These are phyloP conservation scores for Zygothrica quintamaculata DNA, from an alignment of 2,888 invertebrate species.

Conservation along the genomic window DNA sequence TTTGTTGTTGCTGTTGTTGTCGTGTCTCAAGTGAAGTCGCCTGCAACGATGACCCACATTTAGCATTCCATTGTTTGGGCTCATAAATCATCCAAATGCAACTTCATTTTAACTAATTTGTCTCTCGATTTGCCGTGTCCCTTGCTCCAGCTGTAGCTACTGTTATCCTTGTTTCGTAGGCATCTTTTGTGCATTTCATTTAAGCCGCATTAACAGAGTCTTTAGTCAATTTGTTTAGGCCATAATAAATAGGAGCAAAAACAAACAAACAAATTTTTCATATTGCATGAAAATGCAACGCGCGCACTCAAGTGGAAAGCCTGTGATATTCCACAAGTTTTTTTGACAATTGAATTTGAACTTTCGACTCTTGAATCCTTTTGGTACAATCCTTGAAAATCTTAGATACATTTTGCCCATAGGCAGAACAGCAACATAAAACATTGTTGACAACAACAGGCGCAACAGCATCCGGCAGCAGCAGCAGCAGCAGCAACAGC, in stretches of 20 bases:
- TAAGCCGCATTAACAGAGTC: slow-evolving; percentile 34
- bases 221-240: slow-evolving; percentile 59
- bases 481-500: slow-evolving; percentile 4
- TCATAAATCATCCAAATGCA: slow-evolving; percentile 56
- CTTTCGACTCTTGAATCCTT: slow-evolving; percentile 1
- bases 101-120: slow-evolving; percentile 65
- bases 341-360: slow-evolving; percentile 77
- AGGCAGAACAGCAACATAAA: slow-evolving; percentile 79
- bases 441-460: slow-evolving; percentile 76
- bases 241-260: slow-evolving; percentile 50
- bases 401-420: slow-evolving; percentile 69
- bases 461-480: slow-evolving; percentile 46
- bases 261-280: slow-evolving; percentile 56
- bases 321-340: slow-evolving; percentile 73
- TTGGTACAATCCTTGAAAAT: neutral
- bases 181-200: too few species aligned
- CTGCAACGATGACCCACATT: slow-evolving; percentile 47
- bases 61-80: slow-evolving; percentile 20
- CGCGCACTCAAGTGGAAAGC: slow-evolving; percentile 69
- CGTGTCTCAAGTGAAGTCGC: slow-evolving; percentile 6
- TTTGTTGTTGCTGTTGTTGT: slow-evolving; percentile 1
- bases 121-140: slow-evolving; percentile 57
- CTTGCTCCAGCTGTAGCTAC: too few species aligned
- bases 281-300: slow-evolving; percentile 35
- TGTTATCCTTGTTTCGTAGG: too few species aligned